Conservation (phyloP, 1,140 invertebrate species). For the Micrasema minimum region DNA sequence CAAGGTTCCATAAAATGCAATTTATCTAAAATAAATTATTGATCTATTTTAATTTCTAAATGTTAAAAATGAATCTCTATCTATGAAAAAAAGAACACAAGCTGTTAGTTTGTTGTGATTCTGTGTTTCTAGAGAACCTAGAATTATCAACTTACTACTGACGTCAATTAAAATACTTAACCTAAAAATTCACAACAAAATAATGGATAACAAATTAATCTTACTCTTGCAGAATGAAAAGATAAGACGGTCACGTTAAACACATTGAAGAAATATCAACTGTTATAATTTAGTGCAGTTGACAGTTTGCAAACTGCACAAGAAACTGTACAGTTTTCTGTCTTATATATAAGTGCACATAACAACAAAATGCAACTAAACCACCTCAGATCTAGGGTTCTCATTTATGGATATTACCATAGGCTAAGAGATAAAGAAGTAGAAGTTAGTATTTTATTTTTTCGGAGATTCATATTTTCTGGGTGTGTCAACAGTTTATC, state of each 20-base stretch:
- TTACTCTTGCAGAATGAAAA: not conserved
- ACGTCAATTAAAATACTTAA: constrained; percentile 13
- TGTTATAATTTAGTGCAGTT: not conserved
- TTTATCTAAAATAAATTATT: too few species aligned
- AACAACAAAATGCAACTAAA: too few species aligned
- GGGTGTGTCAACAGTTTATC: constrained; percentile 45
- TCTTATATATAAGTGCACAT: not conserved
- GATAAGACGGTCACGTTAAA: not conserved
- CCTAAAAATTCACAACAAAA: not conserved
- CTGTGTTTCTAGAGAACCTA: not conserved
- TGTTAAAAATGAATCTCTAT: too few species aligned
- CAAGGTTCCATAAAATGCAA: too few species aligned
- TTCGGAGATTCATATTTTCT: constrained; percentile 28
- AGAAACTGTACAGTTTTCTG: not conserved
- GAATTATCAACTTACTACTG: not conserved
- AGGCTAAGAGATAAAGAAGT: too few species aligned
- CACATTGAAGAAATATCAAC: too few species aligned
- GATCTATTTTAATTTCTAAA: too few species aligned
- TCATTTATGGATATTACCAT: too few species aligned
- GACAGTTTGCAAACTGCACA: too few species aligned
- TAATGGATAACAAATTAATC: not conserved
- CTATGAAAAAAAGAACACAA: too few species aligned
- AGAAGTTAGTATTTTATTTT: constrained; percentile 10
- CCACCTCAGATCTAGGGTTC: too few species aligned
- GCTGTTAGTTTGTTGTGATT: too few species aligned